Evolutionary conservation across 2,113 vertebrate species (phyloP).

Genomic region (Bostrychus sinensis): DNA sequence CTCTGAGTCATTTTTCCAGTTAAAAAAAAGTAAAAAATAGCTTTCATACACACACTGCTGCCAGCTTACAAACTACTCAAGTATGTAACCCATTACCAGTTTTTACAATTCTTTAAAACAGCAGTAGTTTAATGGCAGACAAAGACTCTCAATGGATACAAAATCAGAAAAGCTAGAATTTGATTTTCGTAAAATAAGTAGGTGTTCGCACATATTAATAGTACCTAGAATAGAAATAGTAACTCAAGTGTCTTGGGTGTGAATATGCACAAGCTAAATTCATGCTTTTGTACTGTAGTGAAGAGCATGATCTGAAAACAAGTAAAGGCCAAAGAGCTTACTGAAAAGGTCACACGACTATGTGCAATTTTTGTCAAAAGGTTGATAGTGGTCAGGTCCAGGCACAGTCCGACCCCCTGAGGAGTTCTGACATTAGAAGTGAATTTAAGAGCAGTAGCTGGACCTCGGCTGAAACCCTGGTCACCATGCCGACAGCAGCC

Average conservation of each 20-base stretch:
- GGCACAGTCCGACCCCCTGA: constrained; percentile 52
- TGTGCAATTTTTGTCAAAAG: constrained; percentile 59
- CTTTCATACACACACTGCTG: too few relatives aligned
- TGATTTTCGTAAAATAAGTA: too few relatives aligned
- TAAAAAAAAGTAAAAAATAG: too few relatives aligned
- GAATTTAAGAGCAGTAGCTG: constrained; percentile 61
- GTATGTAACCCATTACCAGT: too few relatives aligned
- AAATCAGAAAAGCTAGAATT: too few relatives aligned
- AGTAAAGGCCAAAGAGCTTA: constrained; percentile 58
- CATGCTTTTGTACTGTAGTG: constrained; percentile 32
- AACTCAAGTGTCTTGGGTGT: constrained; percentile 1
- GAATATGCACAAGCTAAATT: constrained; percentile 7
- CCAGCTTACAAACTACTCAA: too few relatives aligned
- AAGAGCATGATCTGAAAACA: constrained; percentile 53
- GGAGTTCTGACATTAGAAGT: constrained; percentile 75
- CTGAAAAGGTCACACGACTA: constrained; percentile 69
- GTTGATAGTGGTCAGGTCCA: constrained; percentile 65
- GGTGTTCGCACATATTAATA: too few relatives aligned
- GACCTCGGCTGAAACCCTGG: constrained; percentile 51
- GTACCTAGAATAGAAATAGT: too few relatives aligned
- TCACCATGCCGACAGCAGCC: constrained; percentile 61
- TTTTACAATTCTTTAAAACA: too few relatives aligned
- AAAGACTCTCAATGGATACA: too few relatives aligned
- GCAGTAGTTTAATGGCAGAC: too few relatives aligned
- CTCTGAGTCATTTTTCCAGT: too few relatives aligned